Evolutionary conservation across 2,797 vertebrate genomes (phyloP).

Genomic region (Parambassis ranga): DNA sequence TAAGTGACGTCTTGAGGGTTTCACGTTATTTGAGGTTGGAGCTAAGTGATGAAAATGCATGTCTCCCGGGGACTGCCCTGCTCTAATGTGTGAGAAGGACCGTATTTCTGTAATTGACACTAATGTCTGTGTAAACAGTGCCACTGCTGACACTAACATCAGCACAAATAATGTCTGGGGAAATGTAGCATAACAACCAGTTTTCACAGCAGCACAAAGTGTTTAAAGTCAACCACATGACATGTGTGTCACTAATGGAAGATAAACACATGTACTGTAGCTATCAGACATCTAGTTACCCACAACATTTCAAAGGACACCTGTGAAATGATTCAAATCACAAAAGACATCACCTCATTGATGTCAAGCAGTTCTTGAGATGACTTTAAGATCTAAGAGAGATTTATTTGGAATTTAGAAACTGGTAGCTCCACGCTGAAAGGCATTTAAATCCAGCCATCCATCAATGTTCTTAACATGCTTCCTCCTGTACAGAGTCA

Average conservation of each 20-base stretch:
- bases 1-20: conserved; percentile 11
- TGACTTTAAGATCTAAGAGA: too few species aligned
- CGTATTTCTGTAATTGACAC: conserved; percentile 63
- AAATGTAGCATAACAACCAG: background rate
- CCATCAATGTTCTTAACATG: too few species aligned
- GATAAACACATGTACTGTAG: conserved; percentile 7
- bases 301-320: background rate
- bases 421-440: too few species aligned
- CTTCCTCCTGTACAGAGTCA: too few species aligned
- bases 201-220: background rate
- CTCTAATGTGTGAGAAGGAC: conserved; percentile 29
- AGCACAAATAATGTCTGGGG: conserved; percentile 46
- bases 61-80: conserved; percentile 30
- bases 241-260: background rate
- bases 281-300: background rate
- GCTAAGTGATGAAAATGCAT: conserved; percentile 35
- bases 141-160: conserved; percentile 45
- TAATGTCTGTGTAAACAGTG: conserved; percentile 72
- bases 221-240: conserved; percentile 1
- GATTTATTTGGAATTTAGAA: too few species aligned
- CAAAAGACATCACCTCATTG: too few species aligned
- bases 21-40: conserved; percentile 33
- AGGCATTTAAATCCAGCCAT: too few species aligned
- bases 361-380: too few species aligned
- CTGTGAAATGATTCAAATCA: too few species aligned